Base-by-base conservation (phyloP, 2,888 invertebrate species). In the Girardia tigrina region DNA sequence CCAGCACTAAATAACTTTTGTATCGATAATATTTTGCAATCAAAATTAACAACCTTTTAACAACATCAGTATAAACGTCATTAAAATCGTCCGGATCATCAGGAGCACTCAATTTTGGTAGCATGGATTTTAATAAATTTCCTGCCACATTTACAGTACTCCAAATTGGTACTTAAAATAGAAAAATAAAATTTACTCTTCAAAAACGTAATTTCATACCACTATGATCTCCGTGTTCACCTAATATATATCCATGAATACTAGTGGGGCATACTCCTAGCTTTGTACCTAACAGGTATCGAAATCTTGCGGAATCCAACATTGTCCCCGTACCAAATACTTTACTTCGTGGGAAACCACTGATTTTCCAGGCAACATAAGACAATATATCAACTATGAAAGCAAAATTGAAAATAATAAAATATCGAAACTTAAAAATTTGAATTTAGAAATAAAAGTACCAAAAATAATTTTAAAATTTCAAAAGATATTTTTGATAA, bases 281-380 rank as follows among this genome's bases (percentile, higher is more conserved):
- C 80, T 88, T 89, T 83, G 92, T 90, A 0, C 91, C 91, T 80
- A 94, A 87, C 76, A 92, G 86, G 85, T 91, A 93, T 36, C 92
- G 88, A 86, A 94, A 92, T 78, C 94, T 87, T 0, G 92, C 91
- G 0, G 93, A 91, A 85, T 94, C 94, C 80, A 94, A 87, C 85
- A 93, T 93, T 56, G 93, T 93, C 4, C 94, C 94, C 71, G 92
- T 91, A 12, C 94, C 94, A 82, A 94, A 89, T 72, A 94, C 90
- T 36, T 90, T 88, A 82, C 91, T 88, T 83, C 89, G 89, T 12
- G 94, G 92, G 79, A 94, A 86, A 6, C 92, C 92, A 78, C 92
- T 92, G 75, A 94, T 83, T 85, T 91, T 92, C 93, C 93, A 94
- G n/a, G 93, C 89, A 14, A 93, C 91, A 83, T 91, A 93, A 0